Conservation (phyloP, 2,113 vertebrate genomes). For the Hoplias malabaricus region DNA sequence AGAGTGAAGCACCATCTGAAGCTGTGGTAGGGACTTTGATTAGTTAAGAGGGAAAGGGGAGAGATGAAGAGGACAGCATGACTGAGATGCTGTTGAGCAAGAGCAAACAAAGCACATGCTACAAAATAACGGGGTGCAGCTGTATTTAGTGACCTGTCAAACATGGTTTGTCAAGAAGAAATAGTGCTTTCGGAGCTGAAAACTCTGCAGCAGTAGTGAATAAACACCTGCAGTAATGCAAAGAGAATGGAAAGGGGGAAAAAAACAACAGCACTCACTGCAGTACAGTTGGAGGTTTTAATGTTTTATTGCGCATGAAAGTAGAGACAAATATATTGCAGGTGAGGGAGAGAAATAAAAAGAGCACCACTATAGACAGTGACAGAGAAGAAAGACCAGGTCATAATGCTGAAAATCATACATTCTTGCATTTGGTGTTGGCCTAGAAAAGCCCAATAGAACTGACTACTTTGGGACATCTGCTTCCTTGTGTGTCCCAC, state of each 20-base stretch:
- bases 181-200: conserved; percentile 47
- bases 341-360: neutral
- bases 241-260: conserved; percentile 11
- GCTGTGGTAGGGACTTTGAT: neutral
- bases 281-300: no score
- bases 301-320: no score
- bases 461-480: conserved; percentile 30
- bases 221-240: conserved; percentile 44
- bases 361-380: neutral
- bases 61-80: conserved; percentile 9
- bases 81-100: conserved; percentile 28
- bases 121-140: conserved; percentile 35
- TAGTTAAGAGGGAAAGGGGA: neutral
- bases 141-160: conserved; percentile 60
- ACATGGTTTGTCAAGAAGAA: conserved; percentile 55
- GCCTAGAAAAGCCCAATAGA: neutral
- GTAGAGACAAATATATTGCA: neutral
- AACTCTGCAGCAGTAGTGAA: conserved; percentile 35
- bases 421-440: neutral
- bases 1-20: neutral
- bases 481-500: conserved; percentile 11
- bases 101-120: conserved; percentile 1
- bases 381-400: neutral
- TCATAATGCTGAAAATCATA: neutral
- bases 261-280: no score